Evolutionary conservation across 2,888 invertebrate genomes (phyloP), one percentile per base, ranked within the genome.

Genomic region (Ochropleura plecta): DNA sequence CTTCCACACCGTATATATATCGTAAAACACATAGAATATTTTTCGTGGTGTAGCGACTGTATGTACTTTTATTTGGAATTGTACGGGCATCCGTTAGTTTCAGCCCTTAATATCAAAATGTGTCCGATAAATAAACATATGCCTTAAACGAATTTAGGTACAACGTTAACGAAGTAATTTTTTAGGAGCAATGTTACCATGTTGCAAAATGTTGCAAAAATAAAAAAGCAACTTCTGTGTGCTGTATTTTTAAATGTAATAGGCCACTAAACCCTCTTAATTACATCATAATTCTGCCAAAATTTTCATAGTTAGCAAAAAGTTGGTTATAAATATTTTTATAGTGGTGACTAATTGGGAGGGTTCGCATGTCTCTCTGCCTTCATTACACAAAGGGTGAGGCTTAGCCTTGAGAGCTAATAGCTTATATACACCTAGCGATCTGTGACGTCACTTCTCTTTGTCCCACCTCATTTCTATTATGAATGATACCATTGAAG

Each of bases 311-410:
- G 48, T 81, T 82, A 49, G 40, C 64, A 63, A 55, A 49, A 72
- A 74, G 63, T 77, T 62, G 76, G 67, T 69, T 73, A 76, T 71
- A 78, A 79, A 78, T 67, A 81, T 81, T 89, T 87, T 90, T 84
- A 83, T 85, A 86, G 87, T 89, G 86, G 85, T 90, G 90, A 91
- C 87, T 92, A 90, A 91, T 91, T 89, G 87, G 83, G 67, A 69
- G 66, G 51, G 76, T 81, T 83, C 74, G 84, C 83, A 84, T 89
- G 88, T 86, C 78, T 72, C 48, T 42, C 69, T 78, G 86, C 85
- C 82, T 89, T 86, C 83, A 87, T 90, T 89, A 89, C 82, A 75
- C 70, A 83, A 88, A 84, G 90, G 92, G 92, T 88, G 87, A 85
- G 90, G 88, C 83, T 76, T 76, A 70, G 67, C 89, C 90, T 88